Evolutionary conservation across 2,113 vertebrate genomes (phyloP).

Genomic region (Atrichornis clamosus): DNA sequence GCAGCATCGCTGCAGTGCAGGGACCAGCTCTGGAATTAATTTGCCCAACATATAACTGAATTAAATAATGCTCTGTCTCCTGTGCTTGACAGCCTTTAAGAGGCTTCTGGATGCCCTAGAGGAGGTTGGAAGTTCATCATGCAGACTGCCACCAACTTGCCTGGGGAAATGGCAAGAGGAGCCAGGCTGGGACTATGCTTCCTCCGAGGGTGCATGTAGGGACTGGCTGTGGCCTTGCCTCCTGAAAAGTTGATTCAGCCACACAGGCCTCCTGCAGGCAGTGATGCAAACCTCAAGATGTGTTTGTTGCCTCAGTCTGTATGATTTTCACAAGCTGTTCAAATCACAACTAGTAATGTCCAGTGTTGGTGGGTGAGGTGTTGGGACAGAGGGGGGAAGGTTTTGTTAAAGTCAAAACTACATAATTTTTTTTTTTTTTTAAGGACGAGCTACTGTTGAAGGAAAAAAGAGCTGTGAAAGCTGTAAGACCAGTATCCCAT

Average conservation of each 20-base stretch:
- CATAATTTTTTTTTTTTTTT: background rate
- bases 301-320: background rate
- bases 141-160: background rate
- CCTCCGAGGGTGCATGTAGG: background rate
- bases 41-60: background rate
- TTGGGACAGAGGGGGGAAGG: background rate
- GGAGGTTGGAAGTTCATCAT: background rate
- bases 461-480: background rate
- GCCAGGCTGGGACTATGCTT: background rate
- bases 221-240: background rate
- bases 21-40: background rate
- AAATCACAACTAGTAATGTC: background rate
- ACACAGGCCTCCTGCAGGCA: fast-evolving
- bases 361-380: background rate
- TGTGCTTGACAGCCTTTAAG: background rate
- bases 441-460: background rate
- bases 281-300: background rate
- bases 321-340: background rate
- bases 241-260: background rate
- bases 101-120: background rate
- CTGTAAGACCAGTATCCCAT: background rate
- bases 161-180: background rate
- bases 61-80: background rate
- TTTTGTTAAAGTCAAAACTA: background rate
- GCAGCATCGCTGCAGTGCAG: background rate